phyloP scores from a whole-genome alignment of 2,113 vertebrate genomes.

The Empidonax alnorum region DNA sequence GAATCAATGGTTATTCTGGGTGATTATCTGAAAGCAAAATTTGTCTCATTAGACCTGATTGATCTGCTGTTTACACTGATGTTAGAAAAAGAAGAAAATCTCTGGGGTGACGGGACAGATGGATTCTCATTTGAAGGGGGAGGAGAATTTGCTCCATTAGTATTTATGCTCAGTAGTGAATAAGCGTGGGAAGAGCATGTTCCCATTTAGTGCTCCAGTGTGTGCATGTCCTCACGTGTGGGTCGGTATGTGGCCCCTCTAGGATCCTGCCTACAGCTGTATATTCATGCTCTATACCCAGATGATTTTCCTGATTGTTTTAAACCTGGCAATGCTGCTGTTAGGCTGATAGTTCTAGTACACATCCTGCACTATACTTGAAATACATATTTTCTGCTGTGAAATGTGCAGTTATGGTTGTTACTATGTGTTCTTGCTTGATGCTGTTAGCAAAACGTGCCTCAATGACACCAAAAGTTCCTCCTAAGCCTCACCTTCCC shows the following conservation, averaged over 20 bases:
- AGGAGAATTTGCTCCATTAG: not conserved
- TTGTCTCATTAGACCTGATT: not conserved
- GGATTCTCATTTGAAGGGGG: not conserved
- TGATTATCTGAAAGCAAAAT: not conserved
- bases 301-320: not conserved
- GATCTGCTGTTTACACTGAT: not conserved
- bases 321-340: not conserved
- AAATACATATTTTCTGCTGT: slow-evolving; percentile 43
- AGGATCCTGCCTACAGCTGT: not conserved
- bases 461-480: not conserved
- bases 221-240: not conserved
- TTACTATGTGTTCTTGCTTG: not conserved
- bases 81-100: not conserved
- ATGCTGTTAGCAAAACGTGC: not conserved
- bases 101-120: not conserved
- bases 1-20: not conserved
- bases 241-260: not conserved
- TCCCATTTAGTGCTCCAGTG: not conserved
- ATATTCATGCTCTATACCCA: not conserved
- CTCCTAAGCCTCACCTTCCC: not conserved
- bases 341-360: not conserved
- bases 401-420: not conserved
- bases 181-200: not conserved
- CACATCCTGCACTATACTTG: not conserved
- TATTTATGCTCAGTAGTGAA: not conserved